phyloP scores from a whole-genome alignment of 1,140 invertebrate genomes.

The Phymorhynchus buccinoides region DNA sequence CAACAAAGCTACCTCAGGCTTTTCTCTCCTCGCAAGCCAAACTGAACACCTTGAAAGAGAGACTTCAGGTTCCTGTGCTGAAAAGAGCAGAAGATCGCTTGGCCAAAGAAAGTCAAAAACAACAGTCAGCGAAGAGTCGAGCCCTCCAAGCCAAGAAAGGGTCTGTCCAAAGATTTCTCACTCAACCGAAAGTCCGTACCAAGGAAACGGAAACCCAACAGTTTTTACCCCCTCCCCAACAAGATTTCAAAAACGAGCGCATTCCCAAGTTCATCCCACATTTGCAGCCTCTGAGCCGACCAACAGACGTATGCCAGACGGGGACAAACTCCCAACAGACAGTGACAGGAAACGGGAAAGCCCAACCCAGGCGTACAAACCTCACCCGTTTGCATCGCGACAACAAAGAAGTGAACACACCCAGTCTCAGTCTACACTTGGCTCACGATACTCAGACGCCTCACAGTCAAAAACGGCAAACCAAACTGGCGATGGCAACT shows the following conservation, averaged over 20 bases:
- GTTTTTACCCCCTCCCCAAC: not conserved
- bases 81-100: not conserved
- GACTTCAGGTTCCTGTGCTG: not conserved
- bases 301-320: not conserved
- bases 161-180: not conserved
- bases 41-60: not conserved
- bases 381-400: not conserved
- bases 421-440: not conserved
- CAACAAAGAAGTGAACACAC: not conserved
- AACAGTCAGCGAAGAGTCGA: not conserved
- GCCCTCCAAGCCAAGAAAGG: not conserved
- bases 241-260: not conserved
- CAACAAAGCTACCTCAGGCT: not conserved
- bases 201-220: not conserved
- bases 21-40: not conserved
- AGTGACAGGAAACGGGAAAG: not conserved
- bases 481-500: not conserved
- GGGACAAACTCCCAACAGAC: not conserved
- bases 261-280: not conserved
- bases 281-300: not conserved
- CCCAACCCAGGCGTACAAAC: not conserved
- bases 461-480: not conserved
- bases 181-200: not conserved
- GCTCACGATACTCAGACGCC: not conserved
- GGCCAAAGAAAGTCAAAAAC: not conserved